These are phyloP conservation scores for Lasiurus cinereus DNA, from an alignment of 2,113 vertebrate species.

Conservation along the genomic window DNA sequence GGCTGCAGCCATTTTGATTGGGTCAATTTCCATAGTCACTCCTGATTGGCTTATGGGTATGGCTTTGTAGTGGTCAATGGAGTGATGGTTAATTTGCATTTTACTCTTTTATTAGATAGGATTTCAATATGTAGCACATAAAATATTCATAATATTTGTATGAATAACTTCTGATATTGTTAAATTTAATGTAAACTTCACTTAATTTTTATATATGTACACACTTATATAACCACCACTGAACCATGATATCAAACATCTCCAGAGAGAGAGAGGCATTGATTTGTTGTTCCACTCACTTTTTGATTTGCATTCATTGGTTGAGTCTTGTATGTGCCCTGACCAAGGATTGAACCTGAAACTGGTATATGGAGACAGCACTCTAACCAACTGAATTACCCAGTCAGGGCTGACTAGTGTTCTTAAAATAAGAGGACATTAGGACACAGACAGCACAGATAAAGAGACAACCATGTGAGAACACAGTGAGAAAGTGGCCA, in stretches of 20 bases:
- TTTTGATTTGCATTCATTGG: too few species aligned
- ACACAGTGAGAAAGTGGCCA: background rate
- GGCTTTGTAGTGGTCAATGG: too few species aligned
- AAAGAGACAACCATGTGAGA: accelerated
- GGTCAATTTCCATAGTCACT: too few species aligned
- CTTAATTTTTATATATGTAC: background rate
- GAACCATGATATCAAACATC: background rate
- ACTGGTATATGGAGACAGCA: too few species aligned
- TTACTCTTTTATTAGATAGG: too few species aligned
- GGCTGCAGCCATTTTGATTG: too few species aligned
- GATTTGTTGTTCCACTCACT: too few species aligned
- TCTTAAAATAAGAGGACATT: background rate
- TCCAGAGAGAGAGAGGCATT: background rate
- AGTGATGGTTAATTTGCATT: too few species aligned
- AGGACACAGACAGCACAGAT: background rate
- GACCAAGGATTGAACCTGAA: too few species aligned
- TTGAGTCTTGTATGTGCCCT: too few species aligned
- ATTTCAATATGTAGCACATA: background rate
- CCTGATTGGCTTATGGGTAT: too few species aligned
- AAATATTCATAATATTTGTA: background rate
- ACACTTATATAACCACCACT: background rate
- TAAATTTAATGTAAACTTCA: background rate
- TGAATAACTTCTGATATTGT: background rate
- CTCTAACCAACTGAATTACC: too few species aligned
- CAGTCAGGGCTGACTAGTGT: background rate